These are phyloP conservation scores for Lota lota DNA, from an alignment of 2,113 vertebrate genomes.

Conservation along the genomic window DNA sequence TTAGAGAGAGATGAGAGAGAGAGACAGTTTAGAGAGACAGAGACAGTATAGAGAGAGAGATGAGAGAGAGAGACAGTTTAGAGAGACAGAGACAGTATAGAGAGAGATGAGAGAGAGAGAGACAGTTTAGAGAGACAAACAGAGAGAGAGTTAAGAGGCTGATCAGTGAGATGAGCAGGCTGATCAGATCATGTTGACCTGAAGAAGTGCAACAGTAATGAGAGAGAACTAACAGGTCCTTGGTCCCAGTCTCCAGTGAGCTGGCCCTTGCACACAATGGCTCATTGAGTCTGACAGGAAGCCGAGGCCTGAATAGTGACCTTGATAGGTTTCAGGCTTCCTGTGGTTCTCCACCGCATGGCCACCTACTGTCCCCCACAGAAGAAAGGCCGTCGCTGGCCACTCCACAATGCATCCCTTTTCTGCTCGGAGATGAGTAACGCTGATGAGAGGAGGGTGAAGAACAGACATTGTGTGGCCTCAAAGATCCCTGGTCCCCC, in stretches of 20 bases:
- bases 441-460: slow-evolving; percentile 44
- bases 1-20: too few species aligned
- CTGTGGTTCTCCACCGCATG: slow-evolving; percentile 52
- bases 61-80: too few species aligned
- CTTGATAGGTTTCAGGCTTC: slow-evolving; percentile 59
- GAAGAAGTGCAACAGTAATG: slow-evolving; percentile 5
- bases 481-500: slow-evolving; percentile 55
- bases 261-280: slow-evolving; percentile 37
- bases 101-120: too few species aligned
- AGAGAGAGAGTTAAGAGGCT: too few species aligned
- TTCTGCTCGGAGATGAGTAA: slow-evolving; percentile 29
- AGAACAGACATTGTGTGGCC: slow-evolving; percentile 64
- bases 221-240: slow-evolving; percentile 13
- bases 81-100: too few species aligned
- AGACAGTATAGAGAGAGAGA: too few species aligned
- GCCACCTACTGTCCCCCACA: slow-evolving; percentile 46
- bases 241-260: background rate
- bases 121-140: too few species aligned
- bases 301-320: slow-evolving; percentile 59
- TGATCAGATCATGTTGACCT: background rate
- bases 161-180: too few species aligned
- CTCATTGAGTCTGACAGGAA: slow-evolving; percentile 66
- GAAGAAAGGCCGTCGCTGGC: slow-evolving; percentile 39
- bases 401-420: slow-evolving; percentile 57
- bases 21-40: too few species aligned